phyloP scores from a whole-genome alignment of 2,797 vertebrate genomes.

The Argentina silus region DNA sequence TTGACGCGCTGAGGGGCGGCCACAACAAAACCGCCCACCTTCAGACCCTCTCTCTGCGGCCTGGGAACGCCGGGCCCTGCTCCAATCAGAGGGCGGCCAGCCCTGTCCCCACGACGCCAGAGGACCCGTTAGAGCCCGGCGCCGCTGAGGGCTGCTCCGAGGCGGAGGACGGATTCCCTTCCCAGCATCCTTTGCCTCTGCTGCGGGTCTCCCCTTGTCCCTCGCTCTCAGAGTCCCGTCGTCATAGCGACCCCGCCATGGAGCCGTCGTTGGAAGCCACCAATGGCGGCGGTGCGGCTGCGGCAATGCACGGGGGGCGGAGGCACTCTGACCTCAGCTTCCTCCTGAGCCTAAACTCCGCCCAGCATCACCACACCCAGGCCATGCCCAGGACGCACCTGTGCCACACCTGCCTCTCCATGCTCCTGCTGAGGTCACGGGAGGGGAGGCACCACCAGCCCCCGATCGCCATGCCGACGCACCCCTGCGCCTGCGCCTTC shows the following conservation, averaged over 20 bases:
- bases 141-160: slow-evolving; percentile 43
- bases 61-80: slow-evolving; percentile 25
- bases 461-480: slow-evolving; percentile 29
- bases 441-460: slow-evolving; percentile 24
- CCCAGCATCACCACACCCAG: slow-evolving; percentile 49
- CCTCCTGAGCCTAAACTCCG: slow-evolving; percentile 55
- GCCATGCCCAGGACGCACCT: slow-evolving; percentile 36
- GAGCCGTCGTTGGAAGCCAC: slow-evolving; percentile 25
- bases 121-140: slow-evolving; percentile 40
- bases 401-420: slow-evolving; percentile 68
- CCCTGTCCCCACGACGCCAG: slow-evolving; percentile 39
- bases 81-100: slow-evolving; percentile 53
- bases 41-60: slow-evolving; percentile 48
- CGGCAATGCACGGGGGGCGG: slow-evolving; percentile 42
- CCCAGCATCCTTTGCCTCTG: slow-evolving; percentile 24
- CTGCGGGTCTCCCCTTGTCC: slow-evolving; percentile 41
- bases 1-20: slow-evolving; percentile 62
- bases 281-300: slow-evolving; percentile 23
- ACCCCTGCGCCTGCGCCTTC: slow-evolving; percentile 49
- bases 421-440: slow-evolving; percentile 57
- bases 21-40: slow-evolving; percentile 54
- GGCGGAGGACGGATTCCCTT: slow-evolving; percentile 35
- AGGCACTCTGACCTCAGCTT: slow-evolving; percentile 74
- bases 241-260: slow-evolving; percentile 67
- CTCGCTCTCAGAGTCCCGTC: slow-evolving; percentile 55